Evolutionary conservation across 2,113 vertebrate species (phyloP).

Genomic region (Sula dactylatra): DNA sequence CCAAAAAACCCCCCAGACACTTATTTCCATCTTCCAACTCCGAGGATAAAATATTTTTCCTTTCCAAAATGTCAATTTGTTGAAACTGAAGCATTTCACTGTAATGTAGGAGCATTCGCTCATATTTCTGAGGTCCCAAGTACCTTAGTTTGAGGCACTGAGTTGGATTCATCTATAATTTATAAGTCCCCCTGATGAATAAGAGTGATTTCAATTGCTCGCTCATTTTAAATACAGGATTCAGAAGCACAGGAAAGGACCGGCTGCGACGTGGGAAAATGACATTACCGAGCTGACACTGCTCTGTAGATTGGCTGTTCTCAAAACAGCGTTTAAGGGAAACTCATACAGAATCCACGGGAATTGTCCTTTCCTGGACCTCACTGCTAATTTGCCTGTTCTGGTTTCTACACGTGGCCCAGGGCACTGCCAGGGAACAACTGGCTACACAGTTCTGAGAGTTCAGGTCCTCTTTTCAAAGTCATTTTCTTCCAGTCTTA

Average conservation of each 20-base stretch:
- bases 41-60: background rate
- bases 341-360: background rate
- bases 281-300: background rate
- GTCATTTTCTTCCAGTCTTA: background rate
- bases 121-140: background rate
- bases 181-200: background rate
- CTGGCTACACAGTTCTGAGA: background rate
- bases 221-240: background rate
- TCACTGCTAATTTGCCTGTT: background rate
- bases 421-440: background rate
- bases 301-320: background rate
- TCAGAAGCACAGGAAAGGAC: background rate
- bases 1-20: background rate
- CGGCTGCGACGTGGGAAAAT: accelerated
- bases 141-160: background rate
- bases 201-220: accelerated
- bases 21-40: background rate
- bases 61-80: background rate
- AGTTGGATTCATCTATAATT: background rate
- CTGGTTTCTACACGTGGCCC: background rate
- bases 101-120: background rate
- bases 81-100: background rate
- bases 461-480: background rate
- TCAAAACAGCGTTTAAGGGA: background rate
- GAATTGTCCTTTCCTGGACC: background rate